Percentiles rank a stretch among this genome's conserved stretches.
Conservation (phyloP, 2,888 invertebrate genomes). For the Branchipolynoe longqiensis region DNA sequence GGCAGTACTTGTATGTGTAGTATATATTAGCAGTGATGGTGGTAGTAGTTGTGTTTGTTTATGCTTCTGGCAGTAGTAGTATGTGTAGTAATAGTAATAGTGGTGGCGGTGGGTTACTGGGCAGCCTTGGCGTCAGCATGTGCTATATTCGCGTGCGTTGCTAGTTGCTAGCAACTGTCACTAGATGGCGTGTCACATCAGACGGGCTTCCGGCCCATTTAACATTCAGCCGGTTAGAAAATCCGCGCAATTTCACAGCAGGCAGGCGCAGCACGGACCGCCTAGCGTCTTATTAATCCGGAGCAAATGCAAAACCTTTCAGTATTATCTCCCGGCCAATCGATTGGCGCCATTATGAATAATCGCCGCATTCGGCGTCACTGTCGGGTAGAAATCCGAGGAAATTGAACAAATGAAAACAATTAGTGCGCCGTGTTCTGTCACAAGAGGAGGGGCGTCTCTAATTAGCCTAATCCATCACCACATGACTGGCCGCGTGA, state of each 20-base stretch:
- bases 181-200: conserved; percentile 16
- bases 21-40: too few relatives aligned
- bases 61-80: too few relatives aligned
- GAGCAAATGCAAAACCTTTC: conserved; percentile 32
- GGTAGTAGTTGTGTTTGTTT: too few relatives aligned
- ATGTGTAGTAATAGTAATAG: too few relatives aligned
- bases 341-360: conserved; percentile 38
- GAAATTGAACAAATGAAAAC: conserved; percentile 52
- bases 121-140: neutral
- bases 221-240: conserved; percentile 35
- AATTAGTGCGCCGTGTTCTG: conserved; percentile 43
- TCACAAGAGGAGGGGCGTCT: conserved; percentile 16
- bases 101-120: too few relatives aligned
- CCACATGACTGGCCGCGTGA: conserved; percentile 22
- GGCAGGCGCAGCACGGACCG: neutral
- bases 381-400: conserved; percentile 43
- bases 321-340: conserved; percentile 25
- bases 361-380: conserved; percentile 21
- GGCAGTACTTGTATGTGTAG: too few relatives aligned
- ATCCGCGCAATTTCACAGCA: conserved; percentile 41
- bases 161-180: neutral
- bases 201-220: conserved; percentile 40
- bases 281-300: conserved; percentile 31
- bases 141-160: conserved; percentile 12
- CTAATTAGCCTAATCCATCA: conserved; percentile 53